Conservation (phyloP, 2,888 invertebrate genomes). For the Osedax fenrisi region DNA sequence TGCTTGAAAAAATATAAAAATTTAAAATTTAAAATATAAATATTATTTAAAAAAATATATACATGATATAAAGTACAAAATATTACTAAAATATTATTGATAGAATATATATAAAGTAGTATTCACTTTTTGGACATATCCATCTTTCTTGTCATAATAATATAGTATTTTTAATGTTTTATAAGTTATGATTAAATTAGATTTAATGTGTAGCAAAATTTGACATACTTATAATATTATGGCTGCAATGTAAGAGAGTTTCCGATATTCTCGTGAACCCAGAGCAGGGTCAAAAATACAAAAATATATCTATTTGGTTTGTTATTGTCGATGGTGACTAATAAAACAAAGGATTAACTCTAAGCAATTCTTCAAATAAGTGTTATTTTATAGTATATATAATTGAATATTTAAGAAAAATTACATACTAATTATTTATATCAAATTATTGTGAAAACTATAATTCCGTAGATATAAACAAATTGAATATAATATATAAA, state of each 20-base stretch:
- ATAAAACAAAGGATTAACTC: too few relatives aligned
- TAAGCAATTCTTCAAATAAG: too few relatives aligned
- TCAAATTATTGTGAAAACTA: too few relatives aligned
- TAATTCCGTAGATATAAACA: too few relatives aligned
- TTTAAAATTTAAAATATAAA: neutral
- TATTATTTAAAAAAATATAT: neutral
- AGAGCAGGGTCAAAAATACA: neutral
- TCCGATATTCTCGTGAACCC: conserved; percentile 18
- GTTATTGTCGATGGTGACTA: neutral
- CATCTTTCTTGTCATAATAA: neutral
- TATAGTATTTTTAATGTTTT: neutral
- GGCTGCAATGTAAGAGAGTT: conserved; percentile 20
- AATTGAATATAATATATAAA: too few relatives aligned
- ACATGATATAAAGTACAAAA: too few relatives aligned
- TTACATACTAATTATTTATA: too few relatives aligned
- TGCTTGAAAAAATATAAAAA: neutral
- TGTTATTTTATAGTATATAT: too few relatives aligned
- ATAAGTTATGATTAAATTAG: neutral
- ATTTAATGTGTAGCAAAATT: neutral
- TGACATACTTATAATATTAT: neutral
- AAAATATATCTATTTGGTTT: too few relatives aligned
- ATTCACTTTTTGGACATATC: neutral
- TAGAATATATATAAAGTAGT: neutral
- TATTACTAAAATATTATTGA: too few relatives aligned
- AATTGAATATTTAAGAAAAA: too few relatives aligned